Evolutionary conservation across 2,797 vertebrate species (phyloP), one percentile per base, ranked within the genome.

Genomic region (Nyctibius grandis): DNA sequence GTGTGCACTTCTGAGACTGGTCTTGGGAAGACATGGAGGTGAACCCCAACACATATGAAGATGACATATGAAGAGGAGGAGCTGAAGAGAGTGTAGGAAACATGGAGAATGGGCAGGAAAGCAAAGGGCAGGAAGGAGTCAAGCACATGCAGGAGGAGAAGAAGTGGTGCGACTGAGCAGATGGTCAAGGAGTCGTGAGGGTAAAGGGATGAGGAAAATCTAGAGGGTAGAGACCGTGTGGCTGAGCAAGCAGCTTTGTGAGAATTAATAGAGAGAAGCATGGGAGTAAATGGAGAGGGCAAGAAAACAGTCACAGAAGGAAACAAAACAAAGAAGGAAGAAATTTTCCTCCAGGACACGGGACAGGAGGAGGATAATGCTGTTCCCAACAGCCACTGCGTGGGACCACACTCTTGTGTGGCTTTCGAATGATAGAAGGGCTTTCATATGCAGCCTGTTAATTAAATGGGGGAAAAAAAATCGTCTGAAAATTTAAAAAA

Each of bases 71-170:
- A 81, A 50, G 74, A 78, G 13, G 5, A 68, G 5, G 22, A 60
- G 22, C 7, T 65, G 25, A 29, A 76, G 56, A 64, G 25, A 9
- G 11, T 2, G 2, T 38, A 61, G 29, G 33, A 80, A 79, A n/a
- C 19, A 29, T 26, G n/a, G 17, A 75, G 13, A 82, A 14, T 8
- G 11, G 10, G 6, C 14, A 48, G 20, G 28, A 51, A 76, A 67
- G 10, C 0, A 1, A n/a, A 51, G 18, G 8, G 19, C 18, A 36
- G 3, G 40, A 31, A 29, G 15, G 23, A 63, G 9, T 26, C 9
- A 73, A 45, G 12, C 25, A 29, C 44, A 19, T 21, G 12, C 9
- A 60, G 51, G 29, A 79, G 38, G 14, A 61, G n/a, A 57, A 77
- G 17, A 5, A n/a, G 7, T 45, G 15, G 14, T 54, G 15, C 14